Base-by-base conservation (phyloP, 2,888 invertebrate genomes). In the Drosophila stalkeri region DNA sequence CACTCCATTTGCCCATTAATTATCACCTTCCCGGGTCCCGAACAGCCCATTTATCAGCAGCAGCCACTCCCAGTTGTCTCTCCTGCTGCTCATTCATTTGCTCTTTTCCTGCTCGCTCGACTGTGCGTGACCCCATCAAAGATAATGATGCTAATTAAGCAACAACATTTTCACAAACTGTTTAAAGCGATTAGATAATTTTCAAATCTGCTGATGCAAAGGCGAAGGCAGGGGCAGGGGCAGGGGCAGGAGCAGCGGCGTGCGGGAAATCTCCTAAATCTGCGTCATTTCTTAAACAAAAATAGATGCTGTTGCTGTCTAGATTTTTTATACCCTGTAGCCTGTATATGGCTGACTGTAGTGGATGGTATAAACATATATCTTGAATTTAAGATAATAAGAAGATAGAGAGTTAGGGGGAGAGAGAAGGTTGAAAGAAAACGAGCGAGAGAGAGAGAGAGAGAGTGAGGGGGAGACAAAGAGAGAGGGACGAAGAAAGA, bases 71-170 rank as follows among this genome's bases (percentile, higher is more conserved):
- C 55, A 47, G 0, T 8, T 57, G 57, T 46, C 12, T 59, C 20
- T 9, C 18, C 18, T 0, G 14, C 35, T 44, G 18, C n/a, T 51
- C 60, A 56, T 35, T 20, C 55, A 41, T 41, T 39, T 55, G 55
- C 20, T 16, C 41, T 44, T 44, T 49, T 60, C 47, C 47, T 75
- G 80, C 68, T 61, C 60, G 66, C 60, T 72, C 61, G 69, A 60
- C 65, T 80, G 77, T 69, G 67, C 81, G 77, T 77, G 85, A 86
- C 77, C 77, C 81, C 85, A 87, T 86, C 85, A 87, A 76, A 70
- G 80, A 75, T 89, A 86, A 86, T 89, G 87, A 75, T 72, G 88
- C 88, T 82, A 86, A 86, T 86, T 86, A 86, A 85, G 82, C 85
- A 74, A 75, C 75, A 87, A 77, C 77, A 65, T 81, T 84, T 74